phyloP scores from a whole-genome alignment of 2,888 invertebrate species.

The Vandiemenella viatica region DNA sequence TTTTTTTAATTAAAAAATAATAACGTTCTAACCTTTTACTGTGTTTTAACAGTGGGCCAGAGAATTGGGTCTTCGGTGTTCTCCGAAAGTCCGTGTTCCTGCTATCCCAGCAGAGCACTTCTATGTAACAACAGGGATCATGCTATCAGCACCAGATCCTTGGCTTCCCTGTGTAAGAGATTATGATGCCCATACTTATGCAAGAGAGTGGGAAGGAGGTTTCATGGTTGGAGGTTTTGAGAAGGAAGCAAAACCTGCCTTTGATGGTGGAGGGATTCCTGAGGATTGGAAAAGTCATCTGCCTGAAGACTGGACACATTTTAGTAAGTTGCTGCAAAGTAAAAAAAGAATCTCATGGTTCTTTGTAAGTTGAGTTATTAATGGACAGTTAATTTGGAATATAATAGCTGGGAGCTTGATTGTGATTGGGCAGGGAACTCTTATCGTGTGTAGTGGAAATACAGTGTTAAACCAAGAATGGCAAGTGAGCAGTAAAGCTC shows the following conservation, averaged over 20 bases:
- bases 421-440: no score
- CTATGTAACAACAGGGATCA: constrained; percentile 42
- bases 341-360: no score
- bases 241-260: constrained; percentile 46
- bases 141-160: constrained; percentile 24
- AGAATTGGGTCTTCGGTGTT: constrained; percentile 40
- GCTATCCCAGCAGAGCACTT: constrained; percentile 55
- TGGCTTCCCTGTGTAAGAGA: constrained; percentile 42
- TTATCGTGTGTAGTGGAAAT: no score
- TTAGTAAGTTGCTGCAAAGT: constrained; percentile 39
- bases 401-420: no score
- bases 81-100: constrained; percentile 45
- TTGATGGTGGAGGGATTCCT: constrained; percentile 30
- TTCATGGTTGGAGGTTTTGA: constrained; percentile 53
- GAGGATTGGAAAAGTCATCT: constrained; percentile 36
- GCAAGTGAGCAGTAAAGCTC: no score
- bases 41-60: constrained; percentile 40
- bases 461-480: no score
- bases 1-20: no score
- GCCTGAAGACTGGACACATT: constrained; percentile 42
- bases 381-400: no score
- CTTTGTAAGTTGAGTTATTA: no score
- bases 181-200: constrained; percentile 46
- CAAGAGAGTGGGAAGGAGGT: constrained; percentile 41
- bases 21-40: no score